Conservation (phyloP, 2,113 vertebrate genomes). For the Phoenicopterus ruber region DNA sequence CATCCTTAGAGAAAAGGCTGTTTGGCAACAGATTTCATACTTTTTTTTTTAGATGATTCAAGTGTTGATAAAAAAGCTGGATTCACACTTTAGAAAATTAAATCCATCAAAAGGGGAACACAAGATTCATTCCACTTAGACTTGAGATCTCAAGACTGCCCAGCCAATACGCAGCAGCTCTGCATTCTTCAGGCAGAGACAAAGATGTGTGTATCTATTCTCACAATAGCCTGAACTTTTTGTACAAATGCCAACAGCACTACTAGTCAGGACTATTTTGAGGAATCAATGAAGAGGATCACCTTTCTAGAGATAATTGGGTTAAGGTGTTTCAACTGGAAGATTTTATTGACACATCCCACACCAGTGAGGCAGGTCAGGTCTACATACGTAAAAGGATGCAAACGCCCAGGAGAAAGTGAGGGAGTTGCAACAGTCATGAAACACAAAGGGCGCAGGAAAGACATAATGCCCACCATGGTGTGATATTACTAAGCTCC, state of each 20-base stretch:
- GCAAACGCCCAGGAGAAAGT: background rate
- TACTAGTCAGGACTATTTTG: background rate
- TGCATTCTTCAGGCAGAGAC: background rate
- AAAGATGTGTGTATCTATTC: background rate
- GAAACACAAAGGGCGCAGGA: background rate
- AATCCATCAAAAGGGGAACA: background rate
- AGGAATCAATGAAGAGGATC: background rate
- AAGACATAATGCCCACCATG: rapidly evolving
- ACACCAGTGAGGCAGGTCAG: background rate
- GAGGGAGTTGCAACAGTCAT: background rate
- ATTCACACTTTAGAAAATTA: background rate
- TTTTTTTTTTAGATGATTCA: background rate
- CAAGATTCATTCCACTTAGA: background rate
- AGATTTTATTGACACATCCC: background rate
- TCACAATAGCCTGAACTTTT: background rate
- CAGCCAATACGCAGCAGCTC: background rate
- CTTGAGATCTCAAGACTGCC: background rate
- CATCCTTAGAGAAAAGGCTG: background rate
- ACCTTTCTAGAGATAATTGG: background rate
- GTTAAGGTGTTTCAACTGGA: background rate
- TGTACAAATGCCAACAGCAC: background rate
- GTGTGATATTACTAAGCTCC: background rate
- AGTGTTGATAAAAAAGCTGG: background rate
- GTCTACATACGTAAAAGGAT: background rate
- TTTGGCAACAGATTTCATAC: background rate